Evolutionary conservation across 1,140 invertebrate genomes (phyloP), one percentile per base, ranked within the genome.

Genomic region (Eulimnadia texana): DNA sequence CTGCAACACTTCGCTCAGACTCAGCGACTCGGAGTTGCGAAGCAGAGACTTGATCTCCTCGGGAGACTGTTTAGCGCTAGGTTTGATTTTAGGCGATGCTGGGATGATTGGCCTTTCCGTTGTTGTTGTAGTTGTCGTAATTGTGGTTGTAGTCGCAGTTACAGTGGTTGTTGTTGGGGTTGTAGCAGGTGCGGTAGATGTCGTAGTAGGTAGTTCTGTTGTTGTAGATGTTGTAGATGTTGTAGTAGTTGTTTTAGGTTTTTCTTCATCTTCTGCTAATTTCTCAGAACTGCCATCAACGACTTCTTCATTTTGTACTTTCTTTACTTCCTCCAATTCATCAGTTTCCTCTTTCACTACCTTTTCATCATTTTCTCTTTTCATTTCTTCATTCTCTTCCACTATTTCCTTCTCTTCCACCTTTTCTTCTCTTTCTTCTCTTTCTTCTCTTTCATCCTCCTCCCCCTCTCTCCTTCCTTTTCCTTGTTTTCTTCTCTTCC

Each of bases 1-100:
- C 68, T 86, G 84, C 58, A 88, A 69, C 56, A 86, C 78, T 73
- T 88, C 85, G 60, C 84, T 86, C 1, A 88, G 73, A 71, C 83
- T 86, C 3, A 79, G 70, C 13, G 72, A 71, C 16, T 82, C 83
- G 67, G 82, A 80, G 66, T 70, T 73, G 70, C 85, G 85, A n/a
- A 87, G 69, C 25, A 87, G 75, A 23, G 78, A 76, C 68, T 85
- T 86, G 13, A 87, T 69, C 27, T 76, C 72, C 13, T 27, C 29
- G 11, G 60, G 51, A 16, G 33, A 42, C 6, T 6, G 33, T 42
- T 42, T 42, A 9, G 33, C 33, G 16, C 6, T 16, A 42, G 33
- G 6, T 42, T 6, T 9, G 16, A 16, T 6, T 42, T 42, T 42
- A 16, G 33, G 6, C 33, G 33, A 42, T n/a, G 50, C 29, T 53